Conservation (phyloP, 1,140 invertebrate species). For the Brachionus koreanus region DNA sequence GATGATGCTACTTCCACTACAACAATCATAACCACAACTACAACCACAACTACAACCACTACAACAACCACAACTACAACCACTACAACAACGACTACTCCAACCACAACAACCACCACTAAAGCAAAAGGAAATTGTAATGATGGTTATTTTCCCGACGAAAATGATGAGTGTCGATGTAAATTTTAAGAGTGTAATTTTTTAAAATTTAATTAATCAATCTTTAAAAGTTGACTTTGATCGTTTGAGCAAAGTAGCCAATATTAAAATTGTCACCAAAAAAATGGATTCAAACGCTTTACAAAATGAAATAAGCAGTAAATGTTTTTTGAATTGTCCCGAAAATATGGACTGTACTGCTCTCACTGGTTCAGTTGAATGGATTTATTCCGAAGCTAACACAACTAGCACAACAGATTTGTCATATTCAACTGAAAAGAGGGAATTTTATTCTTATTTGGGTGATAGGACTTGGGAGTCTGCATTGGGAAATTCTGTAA, state of each 20-base stretch:
- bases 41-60: not conserved
- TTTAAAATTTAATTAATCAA: not conserved
- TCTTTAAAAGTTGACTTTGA: not conserved
- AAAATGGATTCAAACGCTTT: not conserved
- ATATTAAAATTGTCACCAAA: not conserved
- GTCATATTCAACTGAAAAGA: not conserved
- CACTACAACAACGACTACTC: not conserved
- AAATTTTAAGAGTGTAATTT: not conserved
- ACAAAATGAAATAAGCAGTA: not conserved
- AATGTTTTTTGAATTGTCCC: not conserved
- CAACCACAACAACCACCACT: not conserved
- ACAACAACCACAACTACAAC: not conserved
- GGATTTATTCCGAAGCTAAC: not conserved
- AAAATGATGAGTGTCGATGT: not conserved
- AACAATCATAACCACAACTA: not conserved
- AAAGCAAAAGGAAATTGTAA: not conserved
- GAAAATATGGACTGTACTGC: not conserved
- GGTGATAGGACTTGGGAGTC: not conserved
- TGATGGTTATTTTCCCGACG: not conserved
- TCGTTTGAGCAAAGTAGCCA: not conserved
- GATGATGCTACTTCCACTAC: not conserved
- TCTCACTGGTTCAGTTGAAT: not conserved
- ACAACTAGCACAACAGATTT: not conserved
- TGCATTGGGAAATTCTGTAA: not conserved
- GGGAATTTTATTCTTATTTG: not conserved